A percentile compares a stretch with the other conserved stretches of the same genome.
Evolutionary conservation across 37 sponge, comb jelly and placozoan genomes (phyloP).

Genomic region (Mnemiopsis leidyi): DNA sequence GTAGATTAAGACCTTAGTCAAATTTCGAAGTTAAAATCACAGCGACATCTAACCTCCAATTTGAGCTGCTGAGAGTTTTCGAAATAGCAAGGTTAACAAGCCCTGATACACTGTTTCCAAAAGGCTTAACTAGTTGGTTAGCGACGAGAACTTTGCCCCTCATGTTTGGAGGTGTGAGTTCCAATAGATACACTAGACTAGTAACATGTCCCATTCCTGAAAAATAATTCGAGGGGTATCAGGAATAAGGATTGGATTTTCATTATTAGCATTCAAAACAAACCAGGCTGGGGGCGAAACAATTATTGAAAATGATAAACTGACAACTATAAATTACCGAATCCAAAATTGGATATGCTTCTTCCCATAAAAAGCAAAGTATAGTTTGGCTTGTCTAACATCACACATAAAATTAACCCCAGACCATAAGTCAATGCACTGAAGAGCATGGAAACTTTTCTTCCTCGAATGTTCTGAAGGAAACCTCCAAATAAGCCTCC

Average conservation of each 20-base stretch:
- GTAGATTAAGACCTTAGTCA: too few relatives aligned
- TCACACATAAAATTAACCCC: background rate
- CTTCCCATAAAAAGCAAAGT: background rate
- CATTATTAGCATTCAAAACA: too few relatives aligned
- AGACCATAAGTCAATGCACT: background rate
- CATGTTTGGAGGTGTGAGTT: background rate
- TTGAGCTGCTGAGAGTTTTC: background rate
- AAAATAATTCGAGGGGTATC: too few relatives aligned
- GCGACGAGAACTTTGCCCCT: slow-evolving; percentile 5
- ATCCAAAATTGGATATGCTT: background rate
- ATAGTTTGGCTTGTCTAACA: background rate
- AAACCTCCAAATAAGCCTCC: slow-evolving; percentile 18
- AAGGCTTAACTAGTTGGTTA: background rate
- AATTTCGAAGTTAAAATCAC: too few relatives aligned
- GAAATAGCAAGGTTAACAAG: slow-evolving; percentile 46
- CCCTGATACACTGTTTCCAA: slow-evolving; percentile 44
- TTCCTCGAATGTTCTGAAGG: slow-evolving; percentile 8
- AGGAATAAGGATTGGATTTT: too few relatives aligned
- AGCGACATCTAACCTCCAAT: too few relatives aligned
- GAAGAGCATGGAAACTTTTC: background rate
- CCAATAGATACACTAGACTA: slow-evolving; percentile 9
- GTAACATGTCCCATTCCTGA: slow-evolving; percentile 48
- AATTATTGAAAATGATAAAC: too few relatives aligned
- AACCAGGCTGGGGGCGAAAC: too few relatives aligned
- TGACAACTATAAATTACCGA: slow-evolving; percentile 53